These are phyloP conservation scores for Drosophila eugracilis DNA, from an alignment of 1,140 invertebrate species.

Conservation along the genomic window DNA sequence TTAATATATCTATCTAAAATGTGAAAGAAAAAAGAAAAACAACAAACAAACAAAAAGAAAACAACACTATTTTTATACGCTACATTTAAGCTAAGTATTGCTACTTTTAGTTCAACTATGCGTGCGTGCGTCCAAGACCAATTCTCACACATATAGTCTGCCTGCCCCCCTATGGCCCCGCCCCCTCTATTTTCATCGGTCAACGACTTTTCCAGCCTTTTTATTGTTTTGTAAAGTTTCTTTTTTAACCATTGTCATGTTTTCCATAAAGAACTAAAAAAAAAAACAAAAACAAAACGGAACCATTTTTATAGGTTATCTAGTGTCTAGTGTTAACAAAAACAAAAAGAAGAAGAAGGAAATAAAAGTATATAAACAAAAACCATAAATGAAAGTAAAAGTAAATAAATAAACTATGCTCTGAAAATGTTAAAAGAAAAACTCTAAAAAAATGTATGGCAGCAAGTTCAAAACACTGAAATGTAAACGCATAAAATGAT, in stretches of 20 bases:
- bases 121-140: conserved; percentile 75
- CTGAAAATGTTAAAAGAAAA: conserved; percentile 48
- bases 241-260: conserved; percentile 36
- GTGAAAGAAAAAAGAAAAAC: conserved; percentile 8
- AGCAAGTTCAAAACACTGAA: conserved; percentile 73
- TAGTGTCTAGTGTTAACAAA: conserved; percentile 73
- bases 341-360: conserved; percentile 5
- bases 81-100: conserved; percentile 80
- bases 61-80: conserved; percentile 74
- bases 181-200: conserved; percentile 14
- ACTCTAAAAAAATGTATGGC: conserved; percentile 38
- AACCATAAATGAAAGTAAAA: conserved; percentile 36
- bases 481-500: conserved; percentile 78
- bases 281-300: conserved; percentile 43
- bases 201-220: conserved; percentile 33
- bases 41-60: conserved; percentile 30
- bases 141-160: conserved; percentile 52
- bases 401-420: conserved; percentile 32
- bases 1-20: conserved; percentile 52
- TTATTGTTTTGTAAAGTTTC: conserved; percentile 48
- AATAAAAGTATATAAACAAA: conserved; percentile 27
- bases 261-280: conserved; percentile 36
- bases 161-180: conserved; percentile 2
- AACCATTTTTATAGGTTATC: conserved; percentile 66
- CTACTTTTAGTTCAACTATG: conserved; percentile 75